Percentiles rank a stretch among this genome's conserved stretches.
phyloP scores from a whole-genome alignment of 2,797 vertebrate species.

The Staurois parvus region DNA sequence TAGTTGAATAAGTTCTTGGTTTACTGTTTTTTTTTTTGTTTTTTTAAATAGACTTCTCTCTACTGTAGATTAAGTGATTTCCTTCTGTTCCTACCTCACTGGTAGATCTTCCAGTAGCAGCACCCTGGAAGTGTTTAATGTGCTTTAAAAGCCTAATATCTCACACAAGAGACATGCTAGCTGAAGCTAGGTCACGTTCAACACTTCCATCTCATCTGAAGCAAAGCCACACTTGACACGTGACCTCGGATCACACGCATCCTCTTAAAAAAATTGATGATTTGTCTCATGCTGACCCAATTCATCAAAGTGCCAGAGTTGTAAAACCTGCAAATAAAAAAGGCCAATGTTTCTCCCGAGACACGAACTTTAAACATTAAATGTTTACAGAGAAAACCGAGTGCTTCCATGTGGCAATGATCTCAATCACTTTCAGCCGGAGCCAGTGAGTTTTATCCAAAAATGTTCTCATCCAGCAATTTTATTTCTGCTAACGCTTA shows the following conservation, averaged over 20 bases:
- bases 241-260: constrained; percentile 21
- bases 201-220: background rate
- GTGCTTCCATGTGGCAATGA: constrained; percentile 47
- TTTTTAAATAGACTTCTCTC: no score
- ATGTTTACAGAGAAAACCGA: constrained; percentile 34
- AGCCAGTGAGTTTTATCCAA: constrained; percentile 23
- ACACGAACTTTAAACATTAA: constrained; percentile 42
- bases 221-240: background rate
- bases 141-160: background rate
- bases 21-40: no score
- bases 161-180: background rate
- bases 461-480: background rate
- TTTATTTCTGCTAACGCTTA: background rate
- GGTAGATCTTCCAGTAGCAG: background rate
- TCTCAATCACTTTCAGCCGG: constrained; percentile 45
- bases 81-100: background rate
- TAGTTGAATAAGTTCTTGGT: no score
- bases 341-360: constrained; percentile 30
- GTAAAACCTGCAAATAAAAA: constrained; percentile 22
- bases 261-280: background rate
- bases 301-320: constrained; percentile 34
- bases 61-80: background rate
- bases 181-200: background rate
- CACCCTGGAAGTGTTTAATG: background rate
- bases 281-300: constrained; percentile 39